Evolutionary conservation across 35 echinoderm and acorn worm species (phyloP).

Genomic region (Nesometra sesokonis): DNA sequence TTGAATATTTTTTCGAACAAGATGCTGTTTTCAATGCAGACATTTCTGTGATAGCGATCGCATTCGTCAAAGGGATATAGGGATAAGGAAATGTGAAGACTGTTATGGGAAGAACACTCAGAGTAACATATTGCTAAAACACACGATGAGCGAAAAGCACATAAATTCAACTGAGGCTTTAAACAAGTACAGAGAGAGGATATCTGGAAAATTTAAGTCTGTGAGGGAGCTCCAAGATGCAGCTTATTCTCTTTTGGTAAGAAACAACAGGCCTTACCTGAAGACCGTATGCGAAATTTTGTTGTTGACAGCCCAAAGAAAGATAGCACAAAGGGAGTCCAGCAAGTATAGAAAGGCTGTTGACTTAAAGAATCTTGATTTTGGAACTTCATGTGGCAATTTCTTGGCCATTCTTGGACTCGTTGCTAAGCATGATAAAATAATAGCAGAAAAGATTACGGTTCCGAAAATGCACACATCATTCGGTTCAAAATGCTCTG

Average conservation of each 20-base stretch:
- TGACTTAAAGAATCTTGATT: neutral
- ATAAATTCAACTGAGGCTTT: no score
- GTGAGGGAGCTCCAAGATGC: neutral
- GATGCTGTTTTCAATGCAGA: no score
- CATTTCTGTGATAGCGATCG: no score
- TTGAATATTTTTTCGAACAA: no score
- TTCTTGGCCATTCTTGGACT: neutral
- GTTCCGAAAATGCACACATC: neutral
- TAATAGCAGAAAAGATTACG: slow-evolving; percentile 6
- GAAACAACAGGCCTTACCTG: neutral
- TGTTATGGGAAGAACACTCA: no score
- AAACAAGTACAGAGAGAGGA: no score
- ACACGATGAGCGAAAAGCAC: no score
- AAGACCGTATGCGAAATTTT: neutral
- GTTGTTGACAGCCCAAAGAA: neutral
- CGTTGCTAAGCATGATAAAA: neutral
- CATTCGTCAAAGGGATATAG: no score
- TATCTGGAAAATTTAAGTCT: neutral
- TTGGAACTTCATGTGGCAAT: neutral
- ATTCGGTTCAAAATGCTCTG: neutral
- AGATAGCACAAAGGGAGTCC: neutral
- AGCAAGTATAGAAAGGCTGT: neutral
- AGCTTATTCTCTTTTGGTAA: neutral
- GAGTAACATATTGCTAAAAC: no score
- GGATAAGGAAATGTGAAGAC: no score